phyloP scores from a whole-genome alignment of 1,140 invertebrate genomes.

The Hirudo medicinalis region DNA sequence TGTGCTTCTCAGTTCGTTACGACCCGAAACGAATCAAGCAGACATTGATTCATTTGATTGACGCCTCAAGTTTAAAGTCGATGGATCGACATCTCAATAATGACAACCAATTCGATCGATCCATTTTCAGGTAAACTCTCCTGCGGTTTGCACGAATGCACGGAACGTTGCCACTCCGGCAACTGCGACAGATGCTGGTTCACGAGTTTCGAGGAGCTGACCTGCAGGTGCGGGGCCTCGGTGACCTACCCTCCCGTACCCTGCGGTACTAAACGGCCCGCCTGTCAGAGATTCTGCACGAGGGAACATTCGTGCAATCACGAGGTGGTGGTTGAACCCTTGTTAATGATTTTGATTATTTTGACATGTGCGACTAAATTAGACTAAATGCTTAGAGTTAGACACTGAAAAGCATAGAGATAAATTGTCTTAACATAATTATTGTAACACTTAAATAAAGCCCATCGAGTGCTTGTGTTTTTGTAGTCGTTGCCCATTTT shows the following conservation, averaged over 20 bases:
- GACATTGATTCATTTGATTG: neutral
- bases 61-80: neutral
- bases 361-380: too few relatives aligned
- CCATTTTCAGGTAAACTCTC: conserved; percentile 45
- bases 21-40: too few relatives aligned
- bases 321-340: conserved; percentile 32
- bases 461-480: too few relatives aligned
- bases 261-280: conserved; percentile 70
- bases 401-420: too few relatives aligned
- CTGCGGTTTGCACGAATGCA: conserved; percentile 76
- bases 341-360: neutral
- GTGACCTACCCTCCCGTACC: conserved; percentile 76
- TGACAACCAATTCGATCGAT: neutral
- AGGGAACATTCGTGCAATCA: conserved; percentile 67
- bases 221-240: conserved; percentile 73
- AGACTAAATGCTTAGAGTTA: too few relatives aligned
- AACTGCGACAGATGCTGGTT: conserved; percentile 68
- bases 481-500: too few relatives aligned
- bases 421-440: too few relatives aligned
- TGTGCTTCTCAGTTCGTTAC: neutral
- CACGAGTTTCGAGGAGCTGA: conserved; percentile 78
- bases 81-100: neutral
- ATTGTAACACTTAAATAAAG: too few relatives aligned
- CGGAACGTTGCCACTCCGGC: conserved; percentile 71
- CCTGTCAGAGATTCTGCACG: conserved; percentile 62